These are phyloP conservation scores for Acanthiza pusilla DNA, from an alignment of 2,797 vertebrate genomes.

Conservation along the genomic window DNA sequence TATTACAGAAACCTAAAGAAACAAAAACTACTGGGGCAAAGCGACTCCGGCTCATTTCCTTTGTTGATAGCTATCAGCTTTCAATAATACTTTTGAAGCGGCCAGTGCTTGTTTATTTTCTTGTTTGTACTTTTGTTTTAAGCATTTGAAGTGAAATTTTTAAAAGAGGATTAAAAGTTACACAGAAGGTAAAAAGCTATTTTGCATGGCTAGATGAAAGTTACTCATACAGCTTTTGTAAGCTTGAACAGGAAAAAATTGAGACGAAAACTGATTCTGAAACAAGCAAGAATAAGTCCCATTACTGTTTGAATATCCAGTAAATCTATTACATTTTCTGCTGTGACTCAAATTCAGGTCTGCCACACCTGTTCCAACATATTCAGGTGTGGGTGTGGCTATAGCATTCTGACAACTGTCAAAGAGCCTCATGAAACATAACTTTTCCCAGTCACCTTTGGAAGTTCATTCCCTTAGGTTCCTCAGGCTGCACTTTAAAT, in stretches of 20 bases:
- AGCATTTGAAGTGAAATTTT: neutral
- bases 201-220: neutral
- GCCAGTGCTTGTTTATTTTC: neutral
- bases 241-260: neutral
- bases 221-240: neutral
- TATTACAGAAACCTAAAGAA: neutral
- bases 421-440: neutral
- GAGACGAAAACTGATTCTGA: neutral
- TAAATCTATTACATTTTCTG: neutral
- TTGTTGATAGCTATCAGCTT: neutral
- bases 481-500: neutral
- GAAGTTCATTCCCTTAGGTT: neutral
- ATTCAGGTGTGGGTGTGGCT: neutral
- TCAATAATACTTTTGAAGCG: neutral
- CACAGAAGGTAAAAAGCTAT: neutral
- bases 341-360: neutral
- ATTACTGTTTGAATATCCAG: neutral
- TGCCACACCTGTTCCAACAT: neutral
- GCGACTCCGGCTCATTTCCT: neutral
- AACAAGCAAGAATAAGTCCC: neutral
- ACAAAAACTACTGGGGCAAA: neutral
- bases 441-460: neutral
- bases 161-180: neutral
- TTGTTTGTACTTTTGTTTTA: neutral
- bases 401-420: neutral